These are phyloP conservation scores for Manduca sexta DNA, from an alignment of 1,140 invertebrate genomes.

Conservation along the genomic window DNA sequence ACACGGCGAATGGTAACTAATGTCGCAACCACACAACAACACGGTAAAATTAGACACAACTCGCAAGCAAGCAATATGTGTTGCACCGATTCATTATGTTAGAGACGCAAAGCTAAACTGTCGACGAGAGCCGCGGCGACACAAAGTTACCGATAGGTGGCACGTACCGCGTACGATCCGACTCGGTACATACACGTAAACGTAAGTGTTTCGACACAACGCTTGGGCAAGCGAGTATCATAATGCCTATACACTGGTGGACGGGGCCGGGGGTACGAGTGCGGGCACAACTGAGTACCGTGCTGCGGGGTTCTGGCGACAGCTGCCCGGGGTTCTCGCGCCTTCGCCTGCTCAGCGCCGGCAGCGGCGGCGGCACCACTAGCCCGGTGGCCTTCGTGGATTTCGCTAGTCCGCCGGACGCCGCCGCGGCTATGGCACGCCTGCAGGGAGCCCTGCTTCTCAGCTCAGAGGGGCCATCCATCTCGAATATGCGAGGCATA, in stretches of 20 bases:
- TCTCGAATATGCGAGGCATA: constrained; percentile 98
- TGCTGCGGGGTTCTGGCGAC: constrained; percentile 90
- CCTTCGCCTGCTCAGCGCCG: constrained; percentile 95
- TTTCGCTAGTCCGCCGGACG: constrained; percentile 93
- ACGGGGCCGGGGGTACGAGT: constrained; percentile 44
- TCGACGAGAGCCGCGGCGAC: neutral
- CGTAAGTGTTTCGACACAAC: no score
- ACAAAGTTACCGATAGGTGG: no score
- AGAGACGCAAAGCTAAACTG: no score
- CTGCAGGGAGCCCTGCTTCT: constrained; percentile 95
- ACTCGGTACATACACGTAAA: no score
- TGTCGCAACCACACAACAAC: neutral
- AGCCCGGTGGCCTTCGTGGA: constrained; percentile 94
- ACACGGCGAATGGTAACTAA: neutral
- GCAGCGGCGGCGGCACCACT: constrained; percentile 33
- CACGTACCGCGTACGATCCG: no score
- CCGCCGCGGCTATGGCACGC: constrained; percentile 90
- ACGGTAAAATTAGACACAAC: neutral
- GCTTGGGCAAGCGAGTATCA: no score
- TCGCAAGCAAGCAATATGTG: neutral
- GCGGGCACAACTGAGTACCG: constrained; percentile 46
- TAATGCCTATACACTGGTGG: neutral
- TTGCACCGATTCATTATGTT: neutral
- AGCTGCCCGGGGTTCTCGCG: constrained; percentile 98
- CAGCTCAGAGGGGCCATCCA: constrained; percentile 97